Evolutionary conservation across 2,797 vertebrate species (phyloP).

Genomic region (Anisognathus igniventris): DNA sequence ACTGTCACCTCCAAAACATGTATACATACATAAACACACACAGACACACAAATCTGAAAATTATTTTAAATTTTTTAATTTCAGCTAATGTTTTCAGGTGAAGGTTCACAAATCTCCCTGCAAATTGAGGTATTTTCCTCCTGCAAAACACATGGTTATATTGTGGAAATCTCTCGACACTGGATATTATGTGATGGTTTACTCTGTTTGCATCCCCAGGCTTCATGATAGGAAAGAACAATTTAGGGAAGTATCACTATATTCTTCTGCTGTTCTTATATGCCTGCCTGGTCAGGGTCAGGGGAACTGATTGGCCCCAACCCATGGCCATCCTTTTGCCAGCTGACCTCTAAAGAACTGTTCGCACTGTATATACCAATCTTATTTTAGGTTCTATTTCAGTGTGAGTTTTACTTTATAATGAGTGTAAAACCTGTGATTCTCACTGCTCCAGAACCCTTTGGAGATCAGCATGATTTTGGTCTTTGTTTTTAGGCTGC

Average conservation of each 20-base stretch:
- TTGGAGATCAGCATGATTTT: not conserved
- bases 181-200: not conserved
- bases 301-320: not conserved
- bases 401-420: not conserved
- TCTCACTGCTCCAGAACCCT: not conserved
- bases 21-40: accelerated
- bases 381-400: not conserved
- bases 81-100: not conserved
- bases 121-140: not conserved
- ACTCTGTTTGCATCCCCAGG: not conserved
- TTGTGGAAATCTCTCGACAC: not conserved
- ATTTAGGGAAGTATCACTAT: not conserved
- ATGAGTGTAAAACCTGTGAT: not conserved
- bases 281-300: not conserved
- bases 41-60: not conserved
- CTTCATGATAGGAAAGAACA: not conserved
- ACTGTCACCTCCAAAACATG: not conserved
- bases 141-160: not conserved
- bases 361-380: not conserved
- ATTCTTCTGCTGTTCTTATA: not conserved
- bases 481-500: not conserved
- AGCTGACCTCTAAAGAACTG: not conserved
- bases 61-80: not conserved
- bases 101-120: not conserved
- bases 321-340: not conserved